Conservation (phyloP, 2,888 invertebrate genomes). For the Falcaria lacertinaria region DNA sequence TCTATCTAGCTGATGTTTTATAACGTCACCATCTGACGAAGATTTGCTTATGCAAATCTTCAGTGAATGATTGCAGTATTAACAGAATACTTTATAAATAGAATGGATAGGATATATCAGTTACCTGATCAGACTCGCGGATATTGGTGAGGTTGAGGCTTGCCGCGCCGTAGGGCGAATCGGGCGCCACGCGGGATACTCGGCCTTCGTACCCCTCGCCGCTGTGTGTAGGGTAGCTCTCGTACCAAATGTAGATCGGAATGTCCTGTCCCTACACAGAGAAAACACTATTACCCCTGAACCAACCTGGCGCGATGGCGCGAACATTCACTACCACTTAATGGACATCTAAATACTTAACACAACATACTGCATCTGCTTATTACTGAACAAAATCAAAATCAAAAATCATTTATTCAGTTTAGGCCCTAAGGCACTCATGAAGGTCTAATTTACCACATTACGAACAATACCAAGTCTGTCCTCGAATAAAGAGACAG, state of each 20-base stretch:
- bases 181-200: slow-evolving; percentile 92
- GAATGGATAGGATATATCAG: no score
- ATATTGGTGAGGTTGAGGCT: slow-evolving; percentile 98
- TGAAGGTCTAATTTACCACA: not conserved
- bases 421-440: no score
- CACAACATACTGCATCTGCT: not conserved
- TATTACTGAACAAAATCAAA: not conserved
- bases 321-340: slow-evolving; percentile 25
- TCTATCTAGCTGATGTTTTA: no score
- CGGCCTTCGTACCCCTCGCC: slow-evolving; percentile 96
- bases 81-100: no score
- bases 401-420: no score
- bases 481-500: slow-evolving; percentile 29
- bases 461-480: slow-evolving; percentile 36
- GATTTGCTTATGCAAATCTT: not conserved
- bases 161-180: slow-evolving; percentile 93
- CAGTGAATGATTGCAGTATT: no score
- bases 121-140: slow-evolving; percentile 89
- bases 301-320: slow-evolving; percentile 41
- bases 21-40: no score
- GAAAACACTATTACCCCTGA: slow-evolving; percentile 27
- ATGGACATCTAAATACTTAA: slow-evolving; percentile 7
- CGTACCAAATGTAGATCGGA: slow-evolving; percentile 99
- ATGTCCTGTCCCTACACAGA: slow-evolving; percentile 93
- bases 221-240: slow-evolving; percentile 97